Evolutionary conservation across 2,797 vertebrate species (phyloP).

Genomic region (Varecia variegata): DNA sequence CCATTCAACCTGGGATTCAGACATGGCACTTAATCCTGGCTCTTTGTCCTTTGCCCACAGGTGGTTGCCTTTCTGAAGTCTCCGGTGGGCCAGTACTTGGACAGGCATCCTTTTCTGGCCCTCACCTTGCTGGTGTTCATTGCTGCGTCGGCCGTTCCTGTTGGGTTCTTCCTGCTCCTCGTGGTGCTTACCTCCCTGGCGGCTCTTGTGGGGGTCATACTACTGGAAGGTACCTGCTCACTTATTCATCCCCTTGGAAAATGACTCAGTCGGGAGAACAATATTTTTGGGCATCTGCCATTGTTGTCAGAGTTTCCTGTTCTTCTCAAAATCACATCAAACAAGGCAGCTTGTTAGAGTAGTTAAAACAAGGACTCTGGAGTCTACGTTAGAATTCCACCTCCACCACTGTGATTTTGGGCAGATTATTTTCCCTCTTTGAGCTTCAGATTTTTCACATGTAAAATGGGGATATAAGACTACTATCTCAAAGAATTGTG

Average conservation of each 20-base stretch:
- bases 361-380: background rate
- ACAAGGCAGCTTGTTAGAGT: background rate
- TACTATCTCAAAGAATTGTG: background rate
- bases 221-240: slow-evolving; percentile 86
- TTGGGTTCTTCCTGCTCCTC: slow-evolving; percentile 85
- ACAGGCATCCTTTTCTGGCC: slow-evolving; percentile 86
- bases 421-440: background rate
- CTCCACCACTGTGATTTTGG: background rate
- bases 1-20: background rate
- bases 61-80: slow-evolving; percentile 87
- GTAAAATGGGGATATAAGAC: background rate
- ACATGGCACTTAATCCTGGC: background rate
- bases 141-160: slow-evolving; percentile 82
- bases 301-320: background rate
- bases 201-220: slow-evolving; percentile 84
- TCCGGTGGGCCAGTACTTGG: slow-evolving; percentile 85
- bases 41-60: slow-evolving; percentile 74
- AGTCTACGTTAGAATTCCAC: background rate
- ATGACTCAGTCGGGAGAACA: background rate
- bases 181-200: slow-evolving; percentile 82
- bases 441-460: background rate
- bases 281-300: background rate
- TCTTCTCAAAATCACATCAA: background rate
- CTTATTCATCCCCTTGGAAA: background rate
- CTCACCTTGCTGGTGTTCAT: slow-evolving; percentile 86